These are phyloP conservation scores for Pelusios castaneus DNA, from an alignment of 2,113 vertebrate genomes.

Conservation along the genomic window DNA sequence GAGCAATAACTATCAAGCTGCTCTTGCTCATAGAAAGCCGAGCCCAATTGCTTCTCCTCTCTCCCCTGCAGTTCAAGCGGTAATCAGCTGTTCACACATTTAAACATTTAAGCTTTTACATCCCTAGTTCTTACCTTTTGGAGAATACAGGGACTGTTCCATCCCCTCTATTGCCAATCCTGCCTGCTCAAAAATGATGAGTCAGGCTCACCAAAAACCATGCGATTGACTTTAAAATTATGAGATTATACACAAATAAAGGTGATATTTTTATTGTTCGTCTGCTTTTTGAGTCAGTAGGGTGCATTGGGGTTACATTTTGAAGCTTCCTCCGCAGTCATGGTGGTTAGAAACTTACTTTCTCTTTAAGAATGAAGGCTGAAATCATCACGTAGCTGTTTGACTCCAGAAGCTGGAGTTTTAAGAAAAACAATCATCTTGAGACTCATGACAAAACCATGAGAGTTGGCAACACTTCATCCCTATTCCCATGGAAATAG, in stretches of 20 bases:
- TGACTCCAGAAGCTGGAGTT: background rate
- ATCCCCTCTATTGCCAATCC: background rate
- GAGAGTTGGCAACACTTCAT: background rate
- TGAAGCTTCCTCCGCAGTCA: background rate
- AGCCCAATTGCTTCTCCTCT: too few species aligned
- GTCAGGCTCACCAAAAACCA: too few species aligned
- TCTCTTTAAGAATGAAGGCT: background rate
- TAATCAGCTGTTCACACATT: too few species aligned
- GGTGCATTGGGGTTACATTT: background rate
- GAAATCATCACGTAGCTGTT: background rate
- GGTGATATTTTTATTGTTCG: too few species aligned
- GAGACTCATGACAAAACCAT: background rate
- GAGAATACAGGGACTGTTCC: background rate
- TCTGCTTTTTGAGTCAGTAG: background rate
- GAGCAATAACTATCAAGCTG: too few species aligned
- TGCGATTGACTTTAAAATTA: background rate
- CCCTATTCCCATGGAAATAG: background rate
- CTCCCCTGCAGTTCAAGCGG: too few species aligned
- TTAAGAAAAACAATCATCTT: background rate
- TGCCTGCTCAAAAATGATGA: background rate
- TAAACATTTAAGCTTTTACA: too few species aligned
- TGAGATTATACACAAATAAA: background rate
- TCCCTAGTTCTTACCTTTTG: background rate
- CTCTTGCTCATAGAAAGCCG: too few species aligned
- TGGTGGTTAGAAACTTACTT: background rate